Conservation (phyloP, 1,140 invertebrate species). For the Listronotus oregonensis region DNA sequence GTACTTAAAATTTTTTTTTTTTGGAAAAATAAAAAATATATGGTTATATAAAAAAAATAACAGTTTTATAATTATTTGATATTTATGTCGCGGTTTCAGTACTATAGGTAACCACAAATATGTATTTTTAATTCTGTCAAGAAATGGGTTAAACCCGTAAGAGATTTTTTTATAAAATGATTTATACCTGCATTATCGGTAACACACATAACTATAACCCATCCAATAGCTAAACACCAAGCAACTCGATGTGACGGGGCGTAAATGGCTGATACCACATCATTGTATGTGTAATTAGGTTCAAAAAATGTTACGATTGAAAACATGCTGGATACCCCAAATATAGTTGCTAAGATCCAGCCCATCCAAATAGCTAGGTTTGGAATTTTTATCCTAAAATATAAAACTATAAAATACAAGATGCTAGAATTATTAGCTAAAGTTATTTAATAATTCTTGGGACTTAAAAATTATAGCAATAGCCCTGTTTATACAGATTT, state of each 20-base stretch:
- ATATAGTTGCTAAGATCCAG: constrained; percentile 63
- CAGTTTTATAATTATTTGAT: too few relatives aligned
- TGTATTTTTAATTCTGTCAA: not conserved
- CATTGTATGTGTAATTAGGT: constrained; percentile 62
- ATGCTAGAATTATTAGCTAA: not conserved
- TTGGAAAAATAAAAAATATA: too few relatives aligned
- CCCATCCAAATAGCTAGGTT: constrained; percentile 59
- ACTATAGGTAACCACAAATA: not conserved
- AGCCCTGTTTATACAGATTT: too few relatives aligned
- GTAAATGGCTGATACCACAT: constrained; percentile 67
- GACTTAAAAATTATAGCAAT: too few relatives aligned
- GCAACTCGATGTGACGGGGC: constrained; percentile 67
- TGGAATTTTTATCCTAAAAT: constrained; percentile 53
- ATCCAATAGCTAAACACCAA: constrained; percentile 70
- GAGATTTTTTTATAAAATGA: not conserved
- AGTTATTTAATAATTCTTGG: too few relatives aligned
- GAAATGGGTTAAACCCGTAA: too few relatives aligned
- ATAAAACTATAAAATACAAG: constrained; percentile 6
- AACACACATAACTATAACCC: constrained; percentile 73
- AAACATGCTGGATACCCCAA: constrained; percentile 63
- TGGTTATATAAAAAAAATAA: too few relatives aligned
- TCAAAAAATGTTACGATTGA: constrained; percentile 67
- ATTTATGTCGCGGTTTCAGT: not conserved
- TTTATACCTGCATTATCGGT: constrained; percentile 70
- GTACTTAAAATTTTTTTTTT: too few relatives aligned